Percentiles rank a stretch among this genome's conserved stretches.
Evolutionary conservation across 2,113 vertebrate genomes (phyloP).

Genomic region (Pelecanus crispus): DNA sequence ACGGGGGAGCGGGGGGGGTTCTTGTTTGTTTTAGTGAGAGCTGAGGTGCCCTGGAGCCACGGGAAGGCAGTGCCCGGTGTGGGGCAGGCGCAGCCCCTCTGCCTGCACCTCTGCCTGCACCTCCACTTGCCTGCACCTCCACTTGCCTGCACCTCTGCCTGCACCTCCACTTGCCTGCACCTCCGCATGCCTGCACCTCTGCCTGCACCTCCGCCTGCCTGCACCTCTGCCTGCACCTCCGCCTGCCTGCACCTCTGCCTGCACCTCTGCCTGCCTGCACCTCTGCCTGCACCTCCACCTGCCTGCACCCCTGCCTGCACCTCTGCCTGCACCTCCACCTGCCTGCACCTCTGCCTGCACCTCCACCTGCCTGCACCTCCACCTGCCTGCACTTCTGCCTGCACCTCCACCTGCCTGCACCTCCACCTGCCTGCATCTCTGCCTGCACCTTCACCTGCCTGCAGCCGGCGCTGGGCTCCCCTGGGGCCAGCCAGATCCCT

Average conservation of each 20-base stretch:
- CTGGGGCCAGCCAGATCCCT: neutral
- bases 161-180: no score
- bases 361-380: no score
- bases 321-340: neutral
- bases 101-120: no score
- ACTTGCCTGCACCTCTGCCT: no score
- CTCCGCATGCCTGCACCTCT: neutral
- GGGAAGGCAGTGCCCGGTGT: fast-evolving
- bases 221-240: neutral
- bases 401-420: no score
- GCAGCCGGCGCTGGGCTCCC: neutral
- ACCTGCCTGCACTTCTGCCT: no score
- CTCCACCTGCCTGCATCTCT: neutral
- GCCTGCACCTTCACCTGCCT: neutral
- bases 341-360: no score
- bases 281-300: neutral
- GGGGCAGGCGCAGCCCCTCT: fast-evolving
- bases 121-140: neutral
- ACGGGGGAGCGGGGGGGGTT: fast-evolving
- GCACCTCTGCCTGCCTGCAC: neutral
- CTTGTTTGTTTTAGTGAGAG: neutral
- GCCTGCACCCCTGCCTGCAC: no score
- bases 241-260: no score
- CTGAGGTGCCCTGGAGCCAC: fast-evolving
- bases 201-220: neutral